phyloP scores from a whole-genome alignment of 2,797 vertebrate species.

The Enteromius paludinosus region DNA sequence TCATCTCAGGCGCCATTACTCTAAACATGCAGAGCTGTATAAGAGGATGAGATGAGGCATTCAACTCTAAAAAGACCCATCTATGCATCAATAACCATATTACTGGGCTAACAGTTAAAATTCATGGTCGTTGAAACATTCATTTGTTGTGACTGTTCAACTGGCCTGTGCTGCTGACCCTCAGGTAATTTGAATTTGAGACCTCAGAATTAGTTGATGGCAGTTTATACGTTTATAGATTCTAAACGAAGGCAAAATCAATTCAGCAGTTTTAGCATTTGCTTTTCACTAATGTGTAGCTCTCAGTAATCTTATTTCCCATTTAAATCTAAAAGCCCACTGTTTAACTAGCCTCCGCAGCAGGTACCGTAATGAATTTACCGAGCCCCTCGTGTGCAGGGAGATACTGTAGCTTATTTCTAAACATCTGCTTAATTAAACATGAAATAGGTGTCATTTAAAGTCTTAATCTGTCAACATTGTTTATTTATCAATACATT shows the following conservation, averaged over 20 bases:
- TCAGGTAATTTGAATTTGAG: not conserved
- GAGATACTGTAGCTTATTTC: conserved; percentile 19
- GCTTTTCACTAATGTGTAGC: conserved; percentile 5
- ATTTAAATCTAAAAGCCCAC: conserved; percentile 2
- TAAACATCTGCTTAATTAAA: conserved; percentile 37
- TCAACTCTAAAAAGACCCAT: conserved; percentile 15
- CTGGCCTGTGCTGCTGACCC: conserved; percentile 6
- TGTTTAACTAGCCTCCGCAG: conserved; percentile 3
- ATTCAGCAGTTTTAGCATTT: conserved; percentile 13
- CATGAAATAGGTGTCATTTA: conserved; percentile 31
- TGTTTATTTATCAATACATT: conserved; percentile 30
- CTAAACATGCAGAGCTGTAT: conserved; percentile 23
- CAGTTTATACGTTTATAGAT: conserved; percentile 21
- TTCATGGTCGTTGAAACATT: conserved; percentile 12
- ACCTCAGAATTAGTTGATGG: conserved; percentile 9
- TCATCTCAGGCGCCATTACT: conserved; percentile 12
- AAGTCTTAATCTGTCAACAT: conserved; percentile 29
- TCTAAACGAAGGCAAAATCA: conserved; percentile 6
- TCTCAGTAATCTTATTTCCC: conserved; percentile 10
- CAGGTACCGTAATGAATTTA: conserved; percentile 25
- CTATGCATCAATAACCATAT: conserved; percentile 21
- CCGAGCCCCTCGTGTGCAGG: not conserved
- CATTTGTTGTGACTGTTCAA: conserved; percentile 13
- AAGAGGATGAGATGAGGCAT: not conserved
- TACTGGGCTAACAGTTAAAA: not conserved